phyloP scores from a whole-genome alignment of 1,140 invertebrate species.

The Lepidurus arcticus region DNA sequence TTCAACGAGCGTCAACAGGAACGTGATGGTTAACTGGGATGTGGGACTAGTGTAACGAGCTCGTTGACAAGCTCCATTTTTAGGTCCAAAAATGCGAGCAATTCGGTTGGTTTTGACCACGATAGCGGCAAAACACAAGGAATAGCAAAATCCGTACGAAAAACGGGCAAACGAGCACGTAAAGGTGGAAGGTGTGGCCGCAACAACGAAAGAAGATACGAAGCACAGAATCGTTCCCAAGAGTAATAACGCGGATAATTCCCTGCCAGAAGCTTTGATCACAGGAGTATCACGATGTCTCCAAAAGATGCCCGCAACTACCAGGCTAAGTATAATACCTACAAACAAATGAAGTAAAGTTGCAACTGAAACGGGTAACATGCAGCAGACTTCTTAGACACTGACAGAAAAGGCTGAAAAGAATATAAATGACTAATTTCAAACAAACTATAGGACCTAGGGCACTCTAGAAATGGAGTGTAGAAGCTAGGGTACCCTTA shows the following conservation, averaged over 20 bases:
- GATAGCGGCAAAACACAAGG: constrained; percentile 54
- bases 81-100: constrained; percentile 52
- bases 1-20: constrained; percentile 50
- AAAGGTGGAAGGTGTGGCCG: constrained; percentile 47
- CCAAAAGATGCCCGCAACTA: constrained; percentile 62
- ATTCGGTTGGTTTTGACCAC: constrained; percentile 57
- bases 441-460: not conserved
- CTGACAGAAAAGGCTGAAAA: not conserved
- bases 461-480: too few species aligned
- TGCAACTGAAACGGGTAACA: not conserved
- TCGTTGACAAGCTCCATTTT: constrained; percentile 29
- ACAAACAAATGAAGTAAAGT: constrained; percentile 56
- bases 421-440: not conserved
- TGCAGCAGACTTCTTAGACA: not conserved
- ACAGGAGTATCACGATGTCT: constrained; percentile 54
- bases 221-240: constrained; percentile 52
- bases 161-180: constrained; percentile 53
- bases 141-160: constrained; percentile 52
- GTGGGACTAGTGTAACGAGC: constrained; percentile 48
- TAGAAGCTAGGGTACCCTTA: too few species aligned
- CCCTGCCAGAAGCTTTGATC: constrained; percentile 56
- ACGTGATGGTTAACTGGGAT: constrained; percentile 52
- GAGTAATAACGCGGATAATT: constrained; percentile 48
- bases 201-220: constrained; percentile 53
- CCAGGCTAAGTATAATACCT: constrained; percentile 70